Conservation (phyloP, 1,140 invertebrate genomes). For the Hirudo medicinalis region DNA sequence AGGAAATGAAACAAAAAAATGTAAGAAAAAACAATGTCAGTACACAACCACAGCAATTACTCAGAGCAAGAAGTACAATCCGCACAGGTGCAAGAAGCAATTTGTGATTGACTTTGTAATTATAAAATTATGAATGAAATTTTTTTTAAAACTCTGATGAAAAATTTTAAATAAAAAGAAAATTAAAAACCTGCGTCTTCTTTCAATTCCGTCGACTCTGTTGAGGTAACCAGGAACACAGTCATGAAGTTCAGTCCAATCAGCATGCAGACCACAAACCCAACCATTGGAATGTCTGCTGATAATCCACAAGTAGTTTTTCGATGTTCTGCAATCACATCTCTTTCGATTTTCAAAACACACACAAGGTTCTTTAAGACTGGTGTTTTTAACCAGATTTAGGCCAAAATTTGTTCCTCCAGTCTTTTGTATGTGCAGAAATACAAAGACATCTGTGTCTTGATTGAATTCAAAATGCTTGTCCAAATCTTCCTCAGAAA, state of each 20-base stretch:
- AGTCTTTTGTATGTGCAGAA: conserved; percentile 94
- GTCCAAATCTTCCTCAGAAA: background rate
- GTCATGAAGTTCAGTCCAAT: conserved; percentile 87
- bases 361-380: conserved; percentile 47
- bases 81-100: no score
- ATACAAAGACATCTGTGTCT: conserved; percentile 81
- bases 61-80: no score
- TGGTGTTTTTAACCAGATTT: conserved; percentile 82
- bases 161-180: conserved; percentile 7
- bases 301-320: conserved; percentile 65
- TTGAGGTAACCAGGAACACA: conserved; percentile 43
- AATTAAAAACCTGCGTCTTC: conserved; percentile 30
- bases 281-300: conserved; percentile 95
- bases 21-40: no score
- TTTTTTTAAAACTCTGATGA: background rate
- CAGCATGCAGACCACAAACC: conserved; percentile 95
- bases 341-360: conserved; percentile 30
- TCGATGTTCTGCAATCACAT: conserved; percentile 34
- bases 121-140: no score
- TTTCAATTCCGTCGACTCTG: conserved; percentile 33
- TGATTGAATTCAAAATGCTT: conserved; percentile 10
- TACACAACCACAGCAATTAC: no score
- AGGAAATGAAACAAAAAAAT: no score
- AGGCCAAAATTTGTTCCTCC: conserved; percentile 79
- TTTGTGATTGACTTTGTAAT: no score